Base-by-base conservation (phyloP, 1,140 invertebrate genomes). In the Belonocnema kinseyi region DNA sequence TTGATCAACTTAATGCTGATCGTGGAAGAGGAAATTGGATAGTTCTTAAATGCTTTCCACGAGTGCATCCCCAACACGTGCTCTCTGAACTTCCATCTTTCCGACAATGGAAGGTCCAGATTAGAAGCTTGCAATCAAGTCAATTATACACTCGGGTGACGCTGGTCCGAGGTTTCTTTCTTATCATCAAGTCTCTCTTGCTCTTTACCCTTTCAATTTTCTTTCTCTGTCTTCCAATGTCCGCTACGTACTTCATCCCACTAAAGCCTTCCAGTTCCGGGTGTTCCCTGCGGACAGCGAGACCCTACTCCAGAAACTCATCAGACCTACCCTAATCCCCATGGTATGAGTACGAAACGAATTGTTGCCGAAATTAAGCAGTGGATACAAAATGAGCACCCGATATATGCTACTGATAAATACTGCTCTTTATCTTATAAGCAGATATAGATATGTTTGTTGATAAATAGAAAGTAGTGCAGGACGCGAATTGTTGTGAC, bases 101-200 rank as follows among this genome's bases (percentile, higher is more conserved):
- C 81, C 82, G 85, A 85, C 84, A 85, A 82, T 82, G 85, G 84
- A 84, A 85, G 86, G 87, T 85, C 86, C 85, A 87, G 88, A 90
- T 90, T 90, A 90, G 89, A 90, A 89, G 86, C 85, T 87, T 86
- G 88, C 90, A 90, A 91, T 90, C 89, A 90, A 89, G 89, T 86
- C 89, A 90, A 91, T 90, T 91, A 91, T 91, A 91, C 88, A 91
- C 89, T 90, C 86, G 85, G 88, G 86, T 89, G 89, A 90, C 86
- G 88, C 87, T 88, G 88, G 89, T 88, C 86, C 86, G 85, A 76
- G 51, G 17, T 76, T 21, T 0, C 10, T 56, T n/a, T 56, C 17
- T 56, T 11, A 85, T 82, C 81, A 73, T 50, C 82, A 77, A 74
- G 33, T 78, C 85, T 77, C 74, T 81, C 77, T 79, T 82, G 84